These are phyloP conservation scores for Cataglyphis albicans DNA, from an alignment of 2,888 invertebrate species.

Conservation along the genomic window DNA sequence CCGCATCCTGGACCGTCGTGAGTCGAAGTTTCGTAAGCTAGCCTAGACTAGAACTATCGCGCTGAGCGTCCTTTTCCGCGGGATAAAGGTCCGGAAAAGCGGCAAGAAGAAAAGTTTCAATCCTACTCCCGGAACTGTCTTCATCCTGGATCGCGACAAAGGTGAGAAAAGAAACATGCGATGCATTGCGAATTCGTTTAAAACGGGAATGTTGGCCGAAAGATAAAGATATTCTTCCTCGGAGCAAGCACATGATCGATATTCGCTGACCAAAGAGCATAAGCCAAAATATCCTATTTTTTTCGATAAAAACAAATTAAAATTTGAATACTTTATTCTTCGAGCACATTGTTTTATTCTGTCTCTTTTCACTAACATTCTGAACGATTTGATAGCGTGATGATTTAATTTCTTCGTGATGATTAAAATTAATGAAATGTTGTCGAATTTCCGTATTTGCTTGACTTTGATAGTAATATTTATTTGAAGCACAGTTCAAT, in stretches of 20 bases:
- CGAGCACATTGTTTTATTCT: not conserved
- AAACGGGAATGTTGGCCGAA: slow-evolving; percentile 14
- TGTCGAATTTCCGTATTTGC: not conserved
- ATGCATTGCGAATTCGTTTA: not conserved
- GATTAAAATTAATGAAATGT: not conserved
- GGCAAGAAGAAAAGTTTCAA: slow-evolving; percentile 22
- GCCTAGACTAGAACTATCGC: slow-evolving; percentile 51
- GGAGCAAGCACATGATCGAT: not conserved
- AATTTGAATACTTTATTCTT: slow-evolving; percentile 9
- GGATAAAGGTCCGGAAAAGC: not conserved
- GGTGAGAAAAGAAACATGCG: slow-evolving; percentile 13
- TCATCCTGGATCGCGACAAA: slow-evolving; percentile 36
- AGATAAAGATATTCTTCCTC: slow-evolving; percentile 8
- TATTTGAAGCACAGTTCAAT: not conserved
- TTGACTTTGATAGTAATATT: not conserved
- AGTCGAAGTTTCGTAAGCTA: slow-evolving; percentile 67
- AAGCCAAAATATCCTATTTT: not conserved
- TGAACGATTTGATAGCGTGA: not conserved
- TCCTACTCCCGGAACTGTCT: slow-evolving; percentile 5
- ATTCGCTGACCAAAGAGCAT: not conserved
- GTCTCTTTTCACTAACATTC: not conserved
- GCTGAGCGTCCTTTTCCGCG: slow-evolving; percentile 29
- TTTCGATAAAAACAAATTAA: not conserved
- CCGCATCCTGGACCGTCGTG: slow-evolving; percentile 74
- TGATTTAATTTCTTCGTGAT: not conserved